These are phyloP conservation scores for Cyanoliseus patagonus DNA, from an alignment of 2,113 vertebrate species.

Conservation along the genomic window DNA sequence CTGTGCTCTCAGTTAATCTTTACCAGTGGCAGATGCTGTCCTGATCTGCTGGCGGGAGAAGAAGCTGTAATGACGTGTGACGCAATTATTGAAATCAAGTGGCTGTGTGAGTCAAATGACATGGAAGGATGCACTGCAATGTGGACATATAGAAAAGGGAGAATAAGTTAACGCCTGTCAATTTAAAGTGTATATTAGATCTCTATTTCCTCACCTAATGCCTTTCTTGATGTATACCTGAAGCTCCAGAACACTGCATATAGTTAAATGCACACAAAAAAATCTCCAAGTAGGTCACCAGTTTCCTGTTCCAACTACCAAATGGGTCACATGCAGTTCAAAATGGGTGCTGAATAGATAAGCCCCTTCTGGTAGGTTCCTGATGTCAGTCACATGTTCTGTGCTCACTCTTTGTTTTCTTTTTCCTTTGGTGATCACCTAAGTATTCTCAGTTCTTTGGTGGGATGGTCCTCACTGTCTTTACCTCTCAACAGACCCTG, in stretches of 20 bases:
- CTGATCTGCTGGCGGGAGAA: not conserved
- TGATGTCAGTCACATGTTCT: not conserved
- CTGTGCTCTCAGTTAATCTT: not conserved
- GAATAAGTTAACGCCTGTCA: not conserved
- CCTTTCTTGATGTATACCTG: not conserved
- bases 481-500: constrained; percentile 78
- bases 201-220: not conserved
- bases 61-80: rapidly evolving
- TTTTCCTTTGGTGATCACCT: not conserved
- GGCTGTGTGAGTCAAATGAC: not conserved
- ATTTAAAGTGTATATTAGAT: not conserved
- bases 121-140: not conserved
- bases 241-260: not conserved
- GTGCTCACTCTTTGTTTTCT: not conserved
- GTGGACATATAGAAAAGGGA: not conserved
- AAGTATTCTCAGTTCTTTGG: not conserved
- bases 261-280: not conserved
- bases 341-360: not conserved
- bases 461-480: not conserved
- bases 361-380: not conserved
- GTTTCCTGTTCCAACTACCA: not conserved
- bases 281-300: not conserved
- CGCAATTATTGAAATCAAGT: not conserved
- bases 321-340: not conserved
- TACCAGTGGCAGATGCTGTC: not conserved